Evolutionary conservation across 2,797 vertebrate genomes (phyloP), one percentile per base, ranked within the genome.

Genomic region (Urophycis tenuis): DNA sequence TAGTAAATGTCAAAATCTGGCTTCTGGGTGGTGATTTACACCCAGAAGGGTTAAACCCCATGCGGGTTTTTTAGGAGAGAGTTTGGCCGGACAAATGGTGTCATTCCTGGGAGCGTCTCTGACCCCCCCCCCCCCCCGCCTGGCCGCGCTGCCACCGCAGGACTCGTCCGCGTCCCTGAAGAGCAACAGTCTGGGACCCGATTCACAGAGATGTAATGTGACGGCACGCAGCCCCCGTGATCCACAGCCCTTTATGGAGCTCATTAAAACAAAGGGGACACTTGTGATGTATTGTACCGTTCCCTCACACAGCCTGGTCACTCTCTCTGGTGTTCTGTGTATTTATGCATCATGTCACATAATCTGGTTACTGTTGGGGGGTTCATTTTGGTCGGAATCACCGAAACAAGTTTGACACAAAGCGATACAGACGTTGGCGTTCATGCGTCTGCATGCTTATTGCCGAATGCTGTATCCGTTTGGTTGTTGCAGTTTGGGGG

Each of bases 61-160:
- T 33, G 71, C 29, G 39, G 74, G 67, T 79, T 45, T 79, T 45
- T 79, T 69, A 29, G 29, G 11, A 4, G 71, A 79, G 74, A 34
- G 35, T 41, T 73, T 33, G 71, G 35, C 49, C 73, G 32, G 67
- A 79, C 71, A 79, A 79, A 74, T 45, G 49, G 30, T 35, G 35
- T 53, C 78, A 70, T 75, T 73, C 49, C 53, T 73, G 1, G 3
- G n/a, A 17, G 45, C 5, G 6, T 22, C 45, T 41, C 5, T 41
- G 39, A 41, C 39, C 39, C n/a, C n/a, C n/a, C n/a, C n/a, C n/a
- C n/a, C n/a, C 34, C 34, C 34, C 17, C 22, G 17, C 6, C 3
- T 19, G 15, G 45, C 45, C 19, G 45, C 45, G 12, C 45, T 49
- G 45, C 12, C 5, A 19, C 17, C 45, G 3, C 19, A 49, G 45